Conservation (phyloP, 2,113 vertebrate species). For the Cathartes aura region DNA sequence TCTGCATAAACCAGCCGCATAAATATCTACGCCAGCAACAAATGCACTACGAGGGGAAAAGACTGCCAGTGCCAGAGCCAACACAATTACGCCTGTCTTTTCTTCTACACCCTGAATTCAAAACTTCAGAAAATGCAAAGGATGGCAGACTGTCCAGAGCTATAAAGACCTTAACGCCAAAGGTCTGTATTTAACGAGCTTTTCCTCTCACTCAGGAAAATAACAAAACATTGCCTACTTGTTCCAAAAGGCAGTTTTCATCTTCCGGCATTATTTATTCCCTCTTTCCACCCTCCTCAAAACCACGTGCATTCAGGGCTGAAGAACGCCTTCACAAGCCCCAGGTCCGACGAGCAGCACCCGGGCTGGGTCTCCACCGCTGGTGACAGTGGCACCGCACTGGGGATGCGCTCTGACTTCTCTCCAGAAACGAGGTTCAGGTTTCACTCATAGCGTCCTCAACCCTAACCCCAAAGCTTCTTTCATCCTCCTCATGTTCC, state of each 20-base stretch:
- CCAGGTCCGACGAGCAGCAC: rapidly evolving
- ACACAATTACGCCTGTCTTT: not conserved
- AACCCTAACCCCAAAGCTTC: not conserved
- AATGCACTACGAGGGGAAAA: not conserved
- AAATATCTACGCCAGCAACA: not conserved
- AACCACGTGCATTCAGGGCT: too few species aligned
- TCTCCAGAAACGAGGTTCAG: not conserved
- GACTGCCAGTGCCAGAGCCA: not conserved
- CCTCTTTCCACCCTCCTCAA: not conserved
- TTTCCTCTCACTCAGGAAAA: not conserved
- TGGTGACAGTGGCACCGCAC: not conserved
- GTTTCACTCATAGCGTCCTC: not conserved
- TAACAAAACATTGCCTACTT: not conserved
- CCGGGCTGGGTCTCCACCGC: rapidly evolving
- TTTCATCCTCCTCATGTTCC: not conserved
- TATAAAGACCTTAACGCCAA: not conserved
- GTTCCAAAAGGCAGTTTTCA: not conserved
- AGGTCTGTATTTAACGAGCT: not conserved
- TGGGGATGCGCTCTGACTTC: rapidly evolving
- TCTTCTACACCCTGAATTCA: not conserved
- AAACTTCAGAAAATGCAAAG: not conserved
- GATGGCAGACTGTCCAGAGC: not conserved
- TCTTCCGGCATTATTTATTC: not conserved
- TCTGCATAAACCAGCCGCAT: not conserved
- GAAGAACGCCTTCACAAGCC: not conserved